A percentile compares a stretch with the other conserved stretches of the same genome.
Evolutionary conservation across 2,888 invertebrate species (phyloP).

Genomic region (Lasioglossum leucozonium): DNA sequence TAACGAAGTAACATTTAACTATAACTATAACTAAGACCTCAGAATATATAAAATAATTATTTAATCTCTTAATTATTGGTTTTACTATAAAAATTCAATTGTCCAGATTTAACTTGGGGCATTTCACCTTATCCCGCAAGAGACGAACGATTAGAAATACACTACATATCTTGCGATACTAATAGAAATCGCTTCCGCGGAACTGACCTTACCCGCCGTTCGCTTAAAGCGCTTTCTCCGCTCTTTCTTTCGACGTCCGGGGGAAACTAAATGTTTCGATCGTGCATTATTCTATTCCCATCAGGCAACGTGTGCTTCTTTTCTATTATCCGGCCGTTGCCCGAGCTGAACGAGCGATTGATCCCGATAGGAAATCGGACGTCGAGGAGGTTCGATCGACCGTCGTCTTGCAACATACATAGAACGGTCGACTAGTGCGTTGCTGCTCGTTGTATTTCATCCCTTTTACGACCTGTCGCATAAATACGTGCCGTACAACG

Average conservation of each 20-base stretch:
- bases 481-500: constrained; percentile 18
- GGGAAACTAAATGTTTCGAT: constrained; percentile 21
- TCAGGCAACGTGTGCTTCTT: constrained; percentile 11
- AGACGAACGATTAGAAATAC: background rate
- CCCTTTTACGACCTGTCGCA: constrained; percentile 29
- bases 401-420: background rate
- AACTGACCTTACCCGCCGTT: background rate
- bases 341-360: background rate
- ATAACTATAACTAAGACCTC: too few relatives aligned
- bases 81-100: too few relatives aligned
- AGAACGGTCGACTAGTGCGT: background rate
- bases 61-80: too few relatives aligned
- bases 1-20: too few relatives aligned
- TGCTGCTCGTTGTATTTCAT: constrained; percentile 22
- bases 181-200: background rate
- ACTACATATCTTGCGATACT: background rate
- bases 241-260: background rate
- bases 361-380: constrained; percentile 8
- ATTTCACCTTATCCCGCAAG: too few relatives aligned
- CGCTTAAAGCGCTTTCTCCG: background rate
- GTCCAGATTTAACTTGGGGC: too few relatives aligned
- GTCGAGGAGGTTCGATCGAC: background rate
- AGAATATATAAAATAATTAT: too few relatives aligned
- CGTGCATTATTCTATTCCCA: constrained; percentile 24
- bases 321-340: constrained; percentile 12